Conservation (phyloP, 2,113 vertebrate genomes). For the Mirounga angustirostris region DNA sequence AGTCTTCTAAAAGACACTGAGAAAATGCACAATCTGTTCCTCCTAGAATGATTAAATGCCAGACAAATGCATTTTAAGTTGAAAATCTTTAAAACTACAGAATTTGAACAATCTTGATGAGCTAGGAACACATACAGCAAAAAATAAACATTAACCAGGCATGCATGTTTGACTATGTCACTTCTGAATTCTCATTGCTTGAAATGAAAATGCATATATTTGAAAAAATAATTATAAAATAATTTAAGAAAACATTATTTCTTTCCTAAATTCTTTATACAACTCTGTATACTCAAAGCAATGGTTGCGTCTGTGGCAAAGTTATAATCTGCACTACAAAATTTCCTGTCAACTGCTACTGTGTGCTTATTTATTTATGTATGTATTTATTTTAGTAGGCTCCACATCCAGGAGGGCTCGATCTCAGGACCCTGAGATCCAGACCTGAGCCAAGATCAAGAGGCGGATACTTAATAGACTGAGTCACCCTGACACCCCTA, state of each 20-base stretch:
- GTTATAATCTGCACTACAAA: background rate
- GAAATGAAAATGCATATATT: background rate
- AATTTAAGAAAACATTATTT: conserved; percentile 3
- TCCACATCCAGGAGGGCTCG: background rate
- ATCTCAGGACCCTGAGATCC: background rate
- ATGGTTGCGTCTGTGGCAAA: background rate
- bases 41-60: background rate
- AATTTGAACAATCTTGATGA: background rate
- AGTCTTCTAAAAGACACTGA: background rate
- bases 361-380: background rate
- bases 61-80: background rate
- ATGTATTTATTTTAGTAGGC: background rate
- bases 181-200: background rate
- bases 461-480: background rate
- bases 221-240: conserved; percentile 1
- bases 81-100: background rate
- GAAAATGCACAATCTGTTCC: background rate
- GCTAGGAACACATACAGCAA: background rate
- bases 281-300: background rate
- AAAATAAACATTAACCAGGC: background rate
- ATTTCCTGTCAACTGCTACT: background rate
- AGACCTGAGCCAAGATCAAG: background rate
- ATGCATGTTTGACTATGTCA: background rate
- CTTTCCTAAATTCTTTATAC: background rate
- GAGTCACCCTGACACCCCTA: background rate